Evolutionary conservation across 2,113 vertebrate species (phyloP).

Genomic region (Astur gentilis): DNA sequence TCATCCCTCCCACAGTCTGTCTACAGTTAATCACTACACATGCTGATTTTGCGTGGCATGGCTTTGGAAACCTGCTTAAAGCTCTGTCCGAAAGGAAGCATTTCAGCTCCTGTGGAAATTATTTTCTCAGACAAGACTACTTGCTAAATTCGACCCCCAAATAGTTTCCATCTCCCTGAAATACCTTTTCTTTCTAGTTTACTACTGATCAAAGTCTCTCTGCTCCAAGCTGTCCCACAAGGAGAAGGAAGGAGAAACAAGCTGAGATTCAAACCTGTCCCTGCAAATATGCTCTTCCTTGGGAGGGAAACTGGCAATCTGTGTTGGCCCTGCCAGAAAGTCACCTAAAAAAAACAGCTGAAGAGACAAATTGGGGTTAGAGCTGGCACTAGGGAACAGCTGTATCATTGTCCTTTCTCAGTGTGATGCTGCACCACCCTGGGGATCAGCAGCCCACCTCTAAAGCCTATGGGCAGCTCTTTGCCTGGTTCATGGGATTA

Average conservation of each 20-base stretch:
- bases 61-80: not conserved
- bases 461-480: not conserved
- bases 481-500: not conserved
- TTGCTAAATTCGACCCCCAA: not conserved
- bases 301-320: not conserved
- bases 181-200: not conserved
- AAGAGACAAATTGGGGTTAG: not conserved
- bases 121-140: not conserved
- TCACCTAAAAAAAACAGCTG: not conserved
- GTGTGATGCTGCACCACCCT: not conserved
- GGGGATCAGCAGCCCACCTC: not conserved
- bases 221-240: not conserved
- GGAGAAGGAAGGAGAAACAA: not conserved
- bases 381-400: not conserved
- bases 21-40: not conserved
- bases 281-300: not conserved
- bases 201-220: not conserved
- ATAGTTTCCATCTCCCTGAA: not conserved
- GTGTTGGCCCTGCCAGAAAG: not conserved
- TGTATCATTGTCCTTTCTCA: not conserved
- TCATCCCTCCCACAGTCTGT: not conserved
- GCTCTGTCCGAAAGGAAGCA: not conserved
- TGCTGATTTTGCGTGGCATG: not conserved
- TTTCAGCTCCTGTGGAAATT: not conserved
- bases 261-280: not conserved